A percentile compares a stretch with the other conserved stretches of the same genome.
These are phyloP conservation scores for Leptinotarsa defecta DNA, from an alignment of 1,140 invertebrate species.

Conservation along the genomic window DNA sequence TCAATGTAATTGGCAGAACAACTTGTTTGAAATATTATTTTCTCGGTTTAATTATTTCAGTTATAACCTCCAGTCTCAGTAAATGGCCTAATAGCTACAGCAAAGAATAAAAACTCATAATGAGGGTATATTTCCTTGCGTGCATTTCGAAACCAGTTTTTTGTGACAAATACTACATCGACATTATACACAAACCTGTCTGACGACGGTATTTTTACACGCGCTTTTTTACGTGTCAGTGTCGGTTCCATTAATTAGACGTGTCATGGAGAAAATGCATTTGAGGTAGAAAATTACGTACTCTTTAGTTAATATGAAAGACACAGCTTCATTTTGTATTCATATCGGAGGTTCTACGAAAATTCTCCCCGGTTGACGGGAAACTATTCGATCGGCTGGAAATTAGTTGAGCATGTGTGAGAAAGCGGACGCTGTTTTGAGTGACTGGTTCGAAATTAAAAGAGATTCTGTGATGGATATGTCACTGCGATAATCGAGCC, in stretches of 20 bases:
- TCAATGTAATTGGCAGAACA: background rate
- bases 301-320: too few relatives aligned
- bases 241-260: background rate
- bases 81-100: background rate
- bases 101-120: conserved; percentile 3
- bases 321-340: too few relatives aligned
- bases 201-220: conserved; percentile 1
- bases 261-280: too few relatives aligned
- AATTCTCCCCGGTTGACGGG: too few relatives aligned
- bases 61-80: background rate
- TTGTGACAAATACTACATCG: conserved; percentile 1
- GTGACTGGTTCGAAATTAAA: too few relatives aligned
- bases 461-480: too few relatives aligned
- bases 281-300: too few relatives aligned
- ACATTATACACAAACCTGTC: background rate
- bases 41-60: conserved; percentile 3
- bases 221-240: conserved; percentile 1
- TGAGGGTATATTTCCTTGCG: conserved; percentile 5
- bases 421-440: too few relatives aligned
- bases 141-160: conserved; percentile 8
- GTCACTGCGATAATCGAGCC: too few relatives aligned
- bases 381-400: too few relatives aligned
- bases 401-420: too few relatives aligned
- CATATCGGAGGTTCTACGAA: too few relatives aligned
- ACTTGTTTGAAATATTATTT: background rate